These are phyloP conservation scores for Thera britannica DNA, from an alignment of 2,888 invertebrate species.

Conservation along the genomic window DNA sequence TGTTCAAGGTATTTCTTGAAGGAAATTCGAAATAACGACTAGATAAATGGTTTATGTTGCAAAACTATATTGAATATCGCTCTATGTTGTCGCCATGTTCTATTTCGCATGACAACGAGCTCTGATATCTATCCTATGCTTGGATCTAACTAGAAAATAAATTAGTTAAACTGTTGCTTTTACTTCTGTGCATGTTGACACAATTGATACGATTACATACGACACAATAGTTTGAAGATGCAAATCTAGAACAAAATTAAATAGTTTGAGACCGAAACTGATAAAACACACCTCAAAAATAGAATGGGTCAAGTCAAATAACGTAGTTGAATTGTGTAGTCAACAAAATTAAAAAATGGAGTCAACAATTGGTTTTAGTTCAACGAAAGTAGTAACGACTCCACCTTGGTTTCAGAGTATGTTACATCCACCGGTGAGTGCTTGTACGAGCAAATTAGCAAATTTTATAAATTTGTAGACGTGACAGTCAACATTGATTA, in stretches of 20 bases:
- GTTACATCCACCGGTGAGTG: conserved; percentile 84
- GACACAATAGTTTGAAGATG: conserved; percentile 22
- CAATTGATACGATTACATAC: conserved; percentile 19
- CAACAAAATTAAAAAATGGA: conserved; percentile 73
- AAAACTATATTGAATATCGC: conserved; percentile 56
- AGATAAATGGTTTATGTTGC: conserved; percentile 20
- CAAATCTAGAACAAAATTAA: neutral
- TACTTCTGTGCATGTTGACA: conserved; percentile 43
- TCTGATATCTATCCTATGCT: conserved; percentile 44
- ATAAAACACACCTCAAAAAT: conserved; percentile 5
- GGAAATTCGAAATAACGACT: conserved; percentile 4
- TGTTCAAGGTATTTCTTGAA: conserved; percentile 15
- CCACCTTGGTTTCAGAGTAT: conserved; percentile 84
- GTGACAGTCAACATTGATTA: conserved; percentile 5
- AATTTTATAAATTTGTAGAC: conserved; percentile 29
- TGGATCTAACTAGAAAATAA: conserved; percentile 40
- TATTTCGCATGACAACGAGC: conserved; percentile 74
- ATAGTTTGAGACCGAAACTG: conserved; percentile 1
- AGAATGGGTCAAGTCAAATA: conserved; percentile 11
- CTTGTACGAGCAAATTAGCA: conserved; percentile 73
- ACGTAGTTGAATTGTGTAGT: conserved; percentile 37
- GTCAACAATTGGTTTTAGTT: conserved; percentile 77
- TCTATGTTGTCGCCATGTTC: conserved; percentile 76
- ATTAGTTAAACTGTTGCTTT: conserved; percentile 36
- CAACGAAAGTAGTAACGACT: conserved; percentile 78